These are phyloP conservation scores for Chaetorhynchus papuensis DNA, from an alignment of 2,113 vertebrate genomes.

Conservation along the genomic window DNA sequence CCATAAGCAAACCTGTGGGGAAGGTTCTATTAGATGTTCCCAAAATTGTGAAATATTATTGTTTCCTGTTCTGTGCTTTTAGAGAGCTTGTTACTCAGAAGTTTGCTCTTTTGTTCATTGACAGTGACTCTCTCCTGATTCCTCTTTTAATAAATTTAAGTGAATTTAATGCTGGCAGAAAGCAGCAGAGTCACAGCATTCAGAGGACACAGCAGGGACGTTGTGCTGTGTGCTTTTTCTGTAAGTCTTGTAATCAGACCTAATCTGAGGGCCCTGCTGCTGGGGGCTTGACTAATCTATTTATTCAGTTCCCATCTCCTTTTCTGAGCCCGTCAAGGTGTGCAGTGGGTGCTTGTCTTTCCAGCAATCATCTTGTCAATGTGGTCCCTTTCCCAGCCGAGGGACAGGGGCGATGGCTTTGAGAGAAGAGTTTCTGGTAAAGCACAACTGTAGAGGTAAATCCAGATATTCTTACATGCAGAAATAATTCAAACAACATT, in stretches of 20 bases:
- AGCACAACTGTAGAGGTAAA: not conserved
- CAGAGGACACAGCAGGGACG: not conserved
- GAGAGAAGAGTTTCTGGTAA: not conserved
- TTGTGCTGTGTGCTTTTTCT: not conserved
- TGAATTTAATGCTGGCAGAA: not conserved
- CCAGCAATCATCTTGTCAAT: not conserved
- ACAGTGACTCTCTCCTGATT: not conserved
- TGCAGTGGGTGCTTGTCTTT: not conserved
- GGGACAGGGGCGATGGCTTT: accelerated
- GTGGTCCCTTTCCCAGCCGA: not conserved
- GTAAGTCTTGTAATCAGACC: not conserved
- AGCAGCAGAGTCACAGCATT: not conserved
- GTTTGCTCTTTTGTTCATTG: not conserved
- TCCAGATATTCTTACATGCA: not conserved
- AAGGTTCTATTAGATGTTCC: not conserved
- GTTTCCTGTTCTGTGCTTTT: not conserved
- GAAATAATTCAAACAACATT: not conserved
- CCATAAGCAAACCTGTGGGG: not conserved
- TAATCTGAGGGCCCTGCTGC: not conserved
- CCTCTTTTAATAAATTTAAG: not conserved
- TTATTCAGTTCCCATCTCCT: not conserved
- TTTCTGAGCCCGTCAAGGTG: not conserved
- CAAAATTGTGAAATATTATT: not conserved
- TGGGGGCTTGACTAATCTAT: not conserved
- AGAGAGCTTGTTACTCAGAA: not conserved